Percentiles rank a stretch among this genome's conserved stretches.
Evolutionary conservation across 2,888 invertebrate genomes (phyloP).

Genomic region (Protonemura montana): DNA sequence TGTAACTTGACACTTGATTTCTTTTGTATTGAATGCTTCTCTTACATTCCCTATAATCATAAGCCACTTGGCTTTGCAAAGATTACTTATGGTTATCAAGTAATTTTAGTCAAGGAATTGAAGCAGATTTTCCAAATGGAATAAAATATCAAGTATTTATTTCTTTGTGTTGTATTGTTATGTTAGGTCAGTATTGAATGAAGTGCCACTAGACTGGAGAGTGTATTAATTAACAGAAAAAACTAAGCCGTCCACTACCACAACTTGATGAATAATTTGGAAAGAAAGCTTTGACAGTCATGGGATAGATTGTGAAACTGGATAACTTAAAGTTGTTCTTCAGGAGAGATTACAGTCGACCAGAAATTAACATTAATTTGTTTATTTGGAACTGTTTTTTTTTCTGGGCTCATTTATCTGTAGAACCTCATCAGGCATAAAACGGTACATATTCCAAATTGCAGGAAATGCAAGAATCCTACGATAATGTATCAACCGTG

Average conservation of each 20-base stretch:
- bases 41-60: not conserved
- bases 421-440: no score
- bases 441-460: no score
- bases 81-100: not conserved
- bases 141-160: not conserved
- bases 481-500: no score
- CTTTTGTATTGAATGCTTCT: not conserved
- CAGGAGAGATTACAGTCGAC: not conserved
- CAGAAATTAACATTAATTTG: not conserved
- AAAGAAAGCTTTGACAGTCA: not conserved
- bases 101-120: not conserved
- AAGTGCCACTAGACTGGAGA: slow-evolving; percentile 31
- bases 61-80: not conserved
- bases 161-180: not conserved
- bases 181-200: slow-evolving; percentile 1
- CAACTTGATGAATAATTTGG: slow-evolving; percentile 27
- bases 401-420: no score
- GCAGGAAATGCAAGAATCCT: no score
- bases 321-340: not conserved
- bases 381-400: no score
- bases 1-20: not conserved
- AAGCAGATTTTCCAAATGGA: not conserved
- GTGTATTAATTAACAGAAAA: slow-evolving; percentile 15
- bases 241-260: slow-evolving; percentile 38
- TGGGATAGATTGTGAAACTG: slow-evolving; percentile 8